Conservation (phyloP, 2,888 invertebrate genomes). For the Lingula anatina region DNA sequence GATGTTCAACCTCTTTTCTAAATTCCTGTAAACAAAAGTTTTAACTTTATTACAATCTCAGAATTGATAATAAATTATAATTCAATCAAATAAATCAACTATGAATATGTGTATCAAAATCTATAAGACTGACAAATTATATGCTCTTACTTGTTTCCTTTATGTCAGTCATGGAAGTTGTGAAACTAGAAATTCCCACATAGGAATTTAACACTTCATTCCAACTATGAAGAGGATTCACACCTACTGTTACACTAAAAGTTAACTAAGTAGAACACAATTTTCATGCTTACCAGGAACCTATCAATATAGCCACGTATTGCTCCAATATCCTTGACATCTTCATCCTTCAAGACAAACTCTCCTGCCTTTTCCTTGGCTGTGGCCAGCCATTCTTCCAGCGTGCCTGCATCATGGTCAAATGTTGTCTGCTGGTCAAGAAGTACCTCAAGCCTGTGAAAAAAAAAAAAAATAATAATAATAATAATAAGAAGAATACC, state of each 20-base stretch:
- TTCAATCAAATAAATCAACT: no score
- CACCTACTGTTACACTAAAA: no score
- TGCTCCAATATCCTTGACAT: constrained; percentile 31
- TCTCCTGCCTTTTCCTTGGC: constrained; percentile 29
- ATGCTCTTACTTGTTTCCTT: no score
- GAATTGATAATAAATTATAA: no score
- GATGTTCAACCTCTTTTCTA: constrained; percentile 41
- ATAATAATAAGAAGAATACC: neutral
- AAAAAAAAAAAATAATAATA: neutral
- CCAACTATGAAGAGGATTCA: no score
- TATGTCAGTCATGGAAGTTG: no score
- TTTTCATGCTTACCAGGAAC: constrained; percentile 36
- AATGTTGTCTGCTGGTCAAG: constrained; percentile 40
- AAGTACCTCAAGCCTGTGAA: constrained; percentile 33
- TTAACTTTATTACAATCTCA: no score
- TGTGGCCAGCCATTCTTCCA: constrained; percentile 37
- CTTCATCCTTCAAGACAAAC: constrained; percentile 30
- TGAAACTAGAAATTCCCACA: no score
- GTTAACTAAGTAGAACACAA: no score
- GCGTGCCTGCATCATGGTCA: constrained; percentile 35
- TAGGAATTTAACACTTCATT: no score
- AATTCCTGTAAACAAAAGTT: no score
- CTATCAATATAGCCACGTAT: constrained; percentile 38
- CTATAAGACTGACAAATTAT: neutral
- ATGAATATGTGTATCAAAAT: neutral